Conservation (phyloP, 2,113 vertebrate genomes). For the Thryonomys swinderianus region DNA sequence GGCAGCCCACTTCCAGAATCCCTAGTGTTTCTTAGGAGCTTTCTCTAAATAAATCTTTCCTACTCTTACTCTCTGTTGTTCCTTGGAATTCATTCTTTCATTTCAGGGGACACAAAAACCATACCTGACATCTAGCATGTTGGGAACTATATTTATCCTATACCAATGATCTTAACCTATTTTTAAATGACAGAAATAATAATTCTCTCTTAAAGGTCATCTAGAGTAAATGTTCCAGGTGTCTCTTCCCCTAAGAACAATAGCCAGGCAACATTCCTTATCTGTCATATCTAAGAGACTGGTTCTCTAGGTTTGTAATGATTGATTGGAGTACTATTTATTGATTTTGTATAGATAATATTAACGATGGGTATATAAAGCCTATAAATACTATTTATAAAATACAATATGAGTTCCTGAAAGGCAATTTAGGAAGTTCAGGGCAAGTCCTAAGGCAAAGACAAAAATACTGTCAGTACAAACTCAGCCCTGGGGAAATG, state of each 20-base stretch:
- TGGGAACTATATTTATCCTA: too few species aligned
- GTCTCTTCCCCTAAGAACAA: too few species aligned
- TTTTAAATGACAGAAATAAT: neutral
- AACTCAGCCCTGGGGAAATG: neutral
- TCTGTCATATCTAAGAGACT: too few species aligned
- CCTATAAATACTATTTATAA: constrained; percentile 13
- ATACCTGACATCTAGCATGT: too few species aligned
- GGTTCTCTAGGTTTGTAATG: too few species aligned
- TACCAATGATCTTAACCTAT: neutral
- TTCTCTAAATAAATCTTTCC: too few species aligned
- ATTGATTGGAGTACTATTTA: neutral
- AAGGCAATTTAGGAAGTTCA: constrained; percentile 35
- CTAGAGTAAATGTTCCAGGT: neutral
- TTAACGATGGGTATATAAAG: neutral
- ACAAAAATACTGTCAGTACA: neutral
- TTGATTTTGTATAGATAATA: constrained; percentile 25
- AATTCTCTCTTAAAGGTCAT: neutral
- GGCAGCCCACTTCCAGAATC: too few species aligned
- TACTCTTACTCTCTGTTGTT: too few species aligned
- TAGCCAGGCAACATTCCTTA: too few species aligned
- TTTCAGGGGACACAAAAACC: too few species aligned
- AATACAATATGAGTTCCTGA: constrained; percentile 23
- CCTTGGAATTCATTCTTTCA: too few species aligned
- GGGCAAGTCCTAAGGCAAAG: neutral
- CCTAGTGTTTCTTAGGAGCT: too few species aligned